Evolutionary conservation across 2,113 vertebrate species (phyloP).

Genomic region (Oxyura jamaicensis): DNA sequence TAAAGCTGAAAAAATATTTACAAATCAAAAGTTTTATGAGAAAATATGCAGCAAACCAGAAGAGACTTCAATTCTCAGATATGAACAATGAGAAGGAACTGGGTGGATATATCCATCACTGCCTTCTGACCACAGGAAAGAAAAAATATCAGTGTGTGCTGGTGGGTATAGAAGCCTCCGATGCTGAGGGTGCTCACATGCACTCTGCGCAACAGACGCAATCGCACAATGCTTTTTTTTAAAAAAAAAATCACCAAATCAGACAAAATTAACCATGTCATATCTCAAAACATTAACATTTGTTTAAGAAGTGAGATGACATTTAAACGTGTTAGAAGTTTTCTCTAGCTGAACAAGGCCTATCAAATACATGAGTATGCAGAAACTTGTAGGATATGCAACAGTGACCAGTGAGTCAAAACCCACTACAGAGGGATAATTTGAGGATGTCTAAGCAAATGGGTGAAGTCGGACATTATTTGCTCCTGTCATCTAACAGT

Average conservation of each 20-base stretch:
- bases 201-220: neutral
- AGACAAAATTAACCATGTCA: neutral
- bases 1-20: neutral
- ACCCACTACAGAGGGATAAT: neutral
- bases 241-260: neutral
- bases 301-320: neutral
- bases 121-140: neutral
- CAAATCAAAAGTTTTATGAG: neutral
- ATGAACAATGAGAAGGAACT: neutral
- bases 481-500: neutral
- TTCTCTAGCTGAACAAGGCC: neutral
- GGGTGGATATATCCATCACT: neutral
- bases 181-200: accelerated
- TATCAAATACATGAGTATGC: neutral
- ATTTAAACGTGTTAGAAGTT: neutral
- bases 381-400: neutral
- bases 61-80: neutral
- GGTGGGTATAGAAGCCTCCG: neutral
- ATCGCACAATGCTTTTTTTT: neutral
- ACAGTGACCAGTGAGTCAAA: neutral
- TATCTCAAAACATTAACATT: neutral
- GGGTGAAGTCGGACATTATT: neutral
- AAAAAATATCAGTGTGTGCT: neutral
- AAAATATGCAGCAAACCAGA: neutral
- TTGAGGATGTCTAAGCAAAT: neutral